These are phyloP conservation scores for Pygocentrus nattereri DNA, from an alignment of 2,797 vertebrate species.

Conservation along the genomic window DNA sequence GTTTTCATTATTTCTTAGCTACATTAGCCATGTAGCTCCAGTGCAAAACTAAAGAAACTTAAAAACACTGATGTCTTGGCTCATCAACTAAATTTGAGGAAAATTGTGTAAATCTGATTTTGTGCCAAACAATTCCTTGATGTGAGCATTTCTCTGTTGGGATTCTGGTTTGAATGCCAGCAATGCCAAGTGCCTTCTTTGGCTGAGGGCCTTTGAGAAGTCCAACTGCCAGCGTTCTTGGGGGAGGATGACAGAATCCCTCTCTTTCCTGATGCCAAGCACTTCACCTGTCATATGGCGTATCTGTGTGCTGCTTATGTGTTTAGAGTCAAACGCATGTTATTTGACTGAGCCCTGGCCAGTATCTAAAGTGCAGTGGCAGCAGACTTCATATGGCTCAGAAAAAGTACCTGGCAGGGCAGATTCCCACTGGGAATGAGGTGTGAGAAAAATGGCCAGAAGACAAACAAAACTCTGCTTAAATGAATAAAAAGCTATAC, in stretches of 20 bases:
- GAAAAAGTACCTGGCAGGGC: slow-evolving; percentile 1
- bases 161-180: background rate
- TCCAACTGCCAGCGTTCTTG: background rate
- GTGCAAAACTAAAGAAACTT: background rate
- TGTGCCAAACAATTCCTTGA: background rate
- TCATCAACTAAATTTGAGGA: background rate
- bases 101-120: background rate
- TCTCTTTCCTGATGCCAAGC: slow-evolving; percentile 7
- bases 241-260: background rate
- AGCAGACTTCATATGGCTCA: background rate
- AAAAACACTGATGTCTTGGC: background rate
- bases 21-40: background rate
- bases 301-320: background rate
- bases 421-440: background rate
- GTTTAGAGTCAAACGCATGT: slow-evolving; percentile 6
- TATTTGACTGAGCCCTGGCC: background rate
- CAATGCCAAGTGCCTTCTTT: slow-evolving; percentile 6
- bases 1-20: background rate
- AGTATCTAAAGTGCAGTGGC: background rate
- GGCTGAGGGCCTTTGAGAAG: background rate
- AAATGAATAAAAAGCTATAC: slow-evolving; percentile 12
- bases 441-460: background rate
- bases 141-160: background rate
- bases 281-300: slow-evolving; percentile 1
- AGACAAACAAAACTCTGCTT: background rate